Evolutionary conservation across 2,113 vertebrate genomes (phyloP).

Genomic region (Phrynocephalus versicolor): DNA sequence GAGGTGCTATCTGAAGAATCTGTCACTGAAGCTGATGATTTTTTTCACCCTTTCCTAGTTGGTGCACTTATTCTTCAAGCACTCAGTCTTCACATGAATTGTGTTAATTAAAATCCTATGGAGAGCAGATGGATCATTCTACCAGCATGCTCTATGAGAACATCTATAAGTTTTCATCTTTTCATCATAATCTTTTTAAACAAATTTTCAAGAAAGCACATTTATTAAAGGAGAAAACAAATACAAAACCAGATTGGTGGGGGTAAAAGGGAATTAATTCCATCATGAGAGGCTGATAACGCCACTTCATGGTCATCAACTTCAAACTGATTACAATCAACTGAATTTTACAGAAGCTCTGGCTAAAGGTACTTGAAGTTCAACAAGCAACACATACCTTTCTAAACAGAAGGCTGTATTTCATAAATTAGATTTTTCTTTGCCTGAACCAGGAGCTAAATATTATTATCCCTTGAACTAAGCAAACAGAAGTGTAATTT

Average conservation of each 20-base stretch:
- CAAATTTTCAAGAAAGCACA: conserved; percentile 42
- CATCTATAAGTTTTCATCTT: conserved; percentile 36
- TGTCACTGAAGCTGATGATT: neutral
- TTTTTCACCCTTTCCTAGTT: neutral
- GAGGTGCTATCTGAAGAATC: neutral
- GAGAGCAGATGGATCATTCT: conserved; percentile 26
- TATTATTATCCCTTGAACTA: conserved; percentile 34
- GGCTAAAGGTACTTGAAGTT: conserved; percentile 60
- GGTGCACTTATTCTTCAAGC: neutral
- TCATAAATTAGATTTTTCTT: neutral
- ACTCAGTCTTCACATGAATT: neutral
- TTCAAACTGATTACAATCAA: conserved; percentile 72
- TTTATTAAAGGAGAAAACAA: conserved; percentile 45
- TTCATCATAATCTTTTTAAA: conserved; percentile 48
- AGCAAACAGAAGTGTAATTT: conserved; percentile 46
- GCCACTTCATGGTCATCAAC: conserved; percentile 59
- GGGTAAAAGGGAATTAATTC: conserved; percentile 36
- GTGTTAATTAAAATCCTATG: conserved; percentile 12
- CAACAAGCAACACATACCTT: conserved; percentile 51
- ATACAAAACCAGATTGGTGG: conserved; percentile 30
- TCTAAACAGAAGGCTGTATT: conserved; percentile 48
- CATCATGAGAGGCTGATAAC: conserved; percentile 61
- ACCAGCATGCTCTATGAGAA: neutral
- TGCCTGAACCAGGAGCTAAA: conserved; percentile 45
- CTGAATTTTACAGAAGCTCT: conserved; percentile 49